A percentile compares a stretch with the other conserved stretches of the same genome.
phyloP scores from a whole-genome alignment of 2,113 vertebrate genomes.

The Mixornis gularis region DNA sequence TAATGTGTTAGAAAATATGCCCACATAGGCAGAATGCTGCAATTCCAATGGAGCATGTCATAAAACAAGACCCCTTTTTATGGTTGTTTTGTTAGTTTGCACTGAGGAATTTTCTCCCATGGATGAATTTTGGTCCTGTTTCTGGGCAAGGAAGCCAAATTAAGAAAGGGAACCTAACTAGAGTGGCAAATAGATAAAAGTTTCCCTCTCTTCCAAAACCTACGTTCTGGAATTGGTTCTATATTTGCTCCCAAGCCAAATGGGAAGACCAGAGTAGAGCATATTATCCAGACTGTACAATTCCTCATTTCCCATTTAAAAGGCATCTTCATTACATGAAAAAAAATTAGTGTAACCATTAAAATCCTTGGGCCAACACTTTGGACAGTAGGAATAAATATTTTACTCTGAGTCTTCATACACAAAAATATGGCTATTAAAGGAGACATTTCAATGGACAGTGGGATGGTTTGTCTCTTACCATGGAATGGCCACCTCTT shows the following conservation, averaged over 20 bases:
- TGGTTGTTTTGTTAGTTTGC: constrained; percentile 48
- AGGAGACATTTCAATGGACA: background rate
- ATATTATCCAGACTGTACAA: background rate
- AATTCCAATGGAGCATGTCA: constrained; percentile 54
- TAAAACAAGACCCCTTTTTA: constrained; percentile 61
- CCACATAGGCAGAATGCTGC: constrained; percentile 71
- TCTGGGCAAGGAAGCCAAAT: background rate
- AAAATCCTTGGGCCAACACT: background rate
- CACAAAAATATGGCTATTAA: background rate
- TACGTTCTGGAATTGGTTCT: background rate
- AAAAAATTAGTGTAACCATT: background rate
- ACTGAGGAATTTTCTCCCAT: constrained; percentile 38
- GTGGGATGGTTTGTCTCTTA: background rate
- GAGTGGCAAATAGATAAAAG: background rate
- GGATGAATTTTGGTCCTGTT: background rate
- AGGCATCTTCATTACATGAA: background rate
- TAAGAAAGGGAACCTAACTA: background rate
- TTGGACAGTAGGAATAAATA: background rate
- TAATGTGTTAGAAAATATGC: constrained; percentile 80
- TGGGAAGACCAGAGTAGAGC: background rate
- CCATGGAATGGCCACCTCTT: background rate
- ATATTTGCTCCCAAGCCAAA: background rate
- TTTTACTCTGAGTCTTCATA: background rate
- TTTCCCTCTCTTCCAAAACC: background rate
- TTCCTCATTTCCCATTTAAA: background rate